Base-by-base conservation (phyloP, 2,797 vertebrate genomes). In the Aplochiton taeniatus region DNA sequence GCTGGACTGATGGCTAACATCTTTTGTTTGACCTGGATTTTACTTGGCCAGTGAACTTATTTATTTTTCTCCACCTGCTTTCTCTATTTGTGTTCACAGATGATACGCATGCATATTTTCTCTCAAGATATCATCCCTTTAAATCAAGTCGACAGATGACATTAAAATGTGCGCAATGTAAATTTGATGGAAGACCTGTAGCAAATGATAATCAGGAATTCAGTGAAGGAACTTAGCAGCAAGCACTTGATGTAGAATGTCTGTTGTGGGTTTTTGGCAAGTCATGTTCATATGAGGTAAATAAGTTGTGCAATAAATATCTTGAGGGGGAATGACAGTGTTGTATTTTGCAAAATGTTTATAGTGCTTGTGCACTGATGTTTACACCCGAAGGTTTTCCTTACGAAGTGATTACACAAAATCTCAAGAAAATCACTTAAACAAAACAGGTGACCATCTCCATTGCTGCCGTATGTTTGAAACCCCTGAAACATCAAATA, bases 161-260 rank as follows among this genome's bases (percentile, higher is more conserved):
- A 66, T 73, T 20, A 0, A 41, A 49, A 65, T 65, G 61, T 66
- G 52, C 75, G 75, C 65, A 63, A 70, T 67, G 73, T 58, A 75
- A 58, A 72, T 69, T 42, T 69, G 77, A 61, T 66, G 46, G 69
- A 79, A 75, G 67, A 68, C 68, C 70, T 64, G 48, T 71, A 62
- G 70, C 70, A 77, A 68, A 67, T 69, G 77, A 84, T 86, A 82
- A 86, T 86, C 84, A 86, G 82, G 80, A 84, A 77, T 72, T 68
- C 52, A 68, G 51, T 76, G 61, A 75, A 75, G 74, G 74, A 68
- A 66, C 78, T 78, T 75, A 76, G 69, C 72, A 65, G 55, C 31
- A 63, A 50, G 43, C 44, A 54, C 57, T 60, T 65, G 41, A 17
- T 14, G 48, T 18, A 43, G 9, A 49, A 20, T 9, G 18, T 52